Percentiles rank a stretch among this genome's conserved stretches.
Conservation (phyloP, 2,113 vertebrate species). For the Notiomystis cincta region DNA sequence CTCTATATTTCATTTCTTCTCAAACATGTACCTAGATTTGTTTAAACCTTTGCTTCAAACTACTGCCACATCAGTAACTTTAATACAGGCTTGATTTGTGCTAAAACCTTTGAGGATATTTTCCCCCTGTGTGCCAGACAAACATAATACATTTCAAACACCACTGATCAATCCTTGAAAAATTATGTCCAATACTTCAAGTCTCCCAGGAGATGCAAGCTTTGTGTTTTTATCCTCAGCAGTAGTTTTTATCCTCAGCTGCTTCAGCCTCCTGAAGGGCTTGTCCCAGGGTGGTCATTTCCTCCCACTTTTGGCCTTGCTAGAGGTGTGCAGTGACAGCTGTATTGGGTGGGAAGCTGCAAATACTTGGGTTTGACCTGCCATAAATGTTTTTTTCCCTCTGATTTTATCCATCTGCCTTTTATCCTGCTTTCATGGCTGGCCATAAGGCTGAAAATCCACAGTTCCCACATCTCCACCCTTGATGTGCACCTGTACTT, state of each 20-base stretch:
- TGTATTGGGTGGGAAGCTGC: not conserved
- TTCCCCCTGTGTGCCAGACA: fast-evolving
- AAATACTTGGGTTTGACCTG: not conserved
- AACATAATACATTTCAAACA: not conserved
- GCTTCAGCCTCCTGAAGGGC: not conserved
- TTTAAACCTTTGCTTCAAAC: not conserved
- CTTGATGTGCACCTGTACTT: not conserved
- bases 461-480: not conserved
- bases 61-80: not conserved
- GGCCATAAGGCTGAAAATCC: not conserved
- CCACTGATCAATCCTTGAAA: not conserved
- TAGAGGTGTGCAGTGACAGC: not conserved
- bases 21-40: not conserved
- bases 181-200: not conserved
- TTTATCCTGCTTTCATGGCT: not conserved
- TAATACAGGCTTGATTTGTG: not conserved
- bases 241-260: not conserved
- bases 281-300: not conserved
- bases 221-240: not conserved
- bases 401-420: not conserved
- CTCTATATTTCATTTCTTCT: not conserved
- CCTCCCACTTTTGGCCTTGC: not conserved
- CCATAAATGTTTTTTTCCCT: not conserved
- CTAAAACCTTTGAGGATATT: not conserved
- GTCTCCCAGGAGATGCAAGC: not conserved